A percentile compares a stretch with the other conserved stretches of the same genome.
phyloP scores from a whole-genome alignment of 2,797 vertebrate genomes.

The Threskiornis aethiopicus region DNA sequence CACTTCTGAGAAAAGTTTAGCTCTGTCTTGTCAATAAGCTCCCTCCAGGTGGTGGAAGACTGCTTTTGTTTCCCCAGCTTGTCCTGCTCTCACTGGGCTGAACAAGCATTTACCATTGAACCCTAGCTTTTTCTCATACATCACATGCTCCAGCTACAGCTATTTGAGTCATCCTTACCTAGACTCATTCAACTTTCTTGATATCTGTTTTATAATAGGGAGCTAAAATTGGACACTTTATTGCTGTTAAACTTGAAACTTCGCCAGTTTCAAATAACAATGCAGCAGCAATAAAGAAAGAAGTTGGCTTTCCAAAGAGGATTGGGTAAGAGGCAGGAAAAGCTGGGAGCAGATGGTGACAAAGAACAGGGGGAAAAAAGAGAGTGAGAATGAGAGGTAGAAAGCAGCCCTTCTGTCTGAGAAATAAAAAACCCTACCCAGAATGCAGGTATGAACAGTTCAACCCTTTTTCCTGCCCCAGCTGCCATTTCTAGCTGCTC shows the following conservation, averaged over 20 bases:
- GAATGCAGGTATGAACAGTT: background rate
- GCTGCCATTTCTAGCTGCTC: background rate
- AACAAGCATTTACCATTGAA: background rate
- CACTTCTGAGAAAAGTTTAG: background rate
- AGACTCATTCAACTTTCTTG: background rate
- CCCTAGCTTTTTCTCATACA: background rate
- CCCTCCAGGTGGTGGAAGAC: background rate
- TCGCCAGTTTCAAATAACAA: background rate
- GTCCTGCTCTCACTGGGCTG: background rate
- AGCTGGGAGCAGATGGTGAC: background rate
- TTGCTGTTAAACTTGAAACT: background rate
- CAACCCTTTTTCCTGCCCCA: background rate
- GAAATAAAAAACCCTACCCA: background rate
- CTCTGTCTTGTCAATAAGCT: background rate
- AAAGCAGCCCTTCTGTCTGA: background rate
- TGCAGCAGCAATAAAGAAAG: background rate
- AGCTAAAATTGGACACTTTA: background rate
- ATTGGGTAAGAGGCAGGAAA: background rate
- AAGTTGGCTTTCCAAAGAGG: background rate
- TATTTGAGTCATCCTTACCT: background rate
- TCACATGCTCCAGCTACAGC: background rate
- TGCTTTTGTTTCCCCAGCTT: background rate
- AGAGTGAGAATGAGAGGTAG: background rate
- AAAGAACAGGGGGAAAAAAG: background rate
- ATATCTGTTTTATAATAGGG: background rate